Percentiles rank a stretch among this genome's conserved stretches.
Conservation (phyloP, 1,140 invertebrate genomes). For the Elysia chlorotica region DNA sequence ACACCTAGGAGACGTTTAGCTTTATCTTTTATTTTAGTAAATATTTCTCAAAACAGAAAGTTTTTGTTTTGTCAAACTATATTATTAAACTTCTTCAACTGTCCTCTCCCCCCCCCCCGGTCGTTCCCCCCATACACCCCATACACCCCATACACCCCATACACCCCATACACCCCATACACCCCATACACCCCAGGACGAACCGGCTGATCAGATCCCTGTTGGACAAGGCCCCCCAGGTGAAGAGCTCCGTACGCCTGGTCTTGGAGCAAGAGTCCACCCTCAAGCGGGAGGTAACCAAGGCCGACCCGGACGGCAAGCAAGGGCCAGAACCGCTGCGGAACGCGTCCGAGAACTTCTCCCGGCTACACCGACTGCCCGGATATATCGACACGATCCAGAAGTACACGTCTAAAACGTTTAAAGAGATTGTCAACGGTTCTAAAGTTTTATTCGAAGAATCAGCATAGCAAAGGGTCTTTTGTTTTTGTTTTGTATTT, state of each 20-base stretch:
- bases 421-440: constrained; percentile 31
- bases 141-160: too few species aligned
- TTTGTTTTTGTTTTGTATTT: too few species aligned
- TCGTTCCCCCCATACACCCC: too few species aligned
- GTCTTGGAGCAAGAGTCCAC: constrained; percentile 34
- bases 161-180: too few species aligned
- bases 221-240: constrained; percentile 27
- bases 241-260: constrained; percentile 26
- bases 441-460: constrained; percentile 34
- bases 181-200: too few species aligned
- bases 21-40: too few species aligned
- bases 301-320: constrained; percentile 24
- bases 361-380: constrained; percentile 27
- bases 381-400: constrained; percentile 31
- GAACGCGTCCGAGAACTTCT: constrained; percentile 30
- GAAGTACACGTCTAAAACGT: constrained; percentile 26
- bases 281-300: constrained; percentile 32
- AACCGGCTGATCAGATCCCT: constrained; percentile 33
- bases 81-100: too few species aligned
- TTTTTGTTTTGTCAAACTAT: too few species aligned
- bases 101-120: too few species aligned
- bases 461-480: too few species aligned
- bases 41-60: too few species aligned
- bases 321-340: constrained; percentile 31
- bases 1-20: too few species aligned